Conservation (phyloP, 2,797 vertebrate species). For the Aotus griseimembra region DNA sequence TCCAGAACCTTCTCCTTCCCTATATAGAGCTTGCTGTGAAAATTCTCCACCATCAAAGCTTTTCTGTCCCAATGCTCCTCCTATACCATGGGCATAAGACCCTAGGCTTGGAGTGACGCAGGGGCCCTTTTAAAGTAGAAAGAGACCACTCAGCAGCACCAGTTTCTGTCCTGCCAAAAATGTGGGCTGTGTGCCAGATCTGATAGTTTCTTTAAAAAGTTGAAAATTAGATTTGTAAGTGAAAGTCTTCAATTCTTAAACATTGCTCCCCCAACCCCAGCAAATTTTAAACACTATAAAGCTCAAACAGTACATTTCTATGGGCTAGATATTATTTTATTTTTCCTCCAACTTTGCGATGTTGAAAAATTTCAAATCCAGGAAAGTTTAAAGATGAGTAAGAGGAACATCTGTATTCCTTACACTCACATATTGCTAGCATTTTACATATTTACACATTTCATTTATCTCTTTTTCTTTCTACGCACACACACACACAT, state of each 20-base stretch:
- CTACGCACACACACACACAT: background rate
- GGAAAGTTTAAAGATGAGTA: conserved; percentile 11
- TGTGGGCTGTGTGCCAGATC: background rate
- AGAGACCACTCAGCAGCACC: background rate
- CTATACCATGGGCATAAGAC: background rate
- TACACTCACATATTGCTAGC: background rate
- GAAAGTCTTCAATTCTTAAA: background rate
- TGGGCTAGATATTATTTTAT: background rate
- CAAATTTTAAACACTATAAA: background rate
- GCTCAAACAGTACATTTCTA: background rate
- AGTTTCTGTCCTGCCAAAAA: background rate
- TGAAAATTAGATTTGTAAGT: background rate
- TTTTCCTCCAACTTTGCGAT: background rate
- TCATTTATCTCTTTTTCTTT: background rate
- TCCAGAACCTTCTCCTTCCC: background rate
- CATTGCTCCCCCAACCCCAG: background rate
- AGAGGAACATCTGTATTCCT: background rate
- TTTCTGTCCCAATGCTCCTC: background rate
- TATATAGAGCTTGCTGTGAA: background rate
- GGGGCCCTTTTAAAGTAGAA: background rate
- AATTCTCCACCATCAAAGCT: background rate
- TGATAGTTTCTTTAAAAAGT: background rate
- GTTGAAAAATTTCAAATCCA: background rate
- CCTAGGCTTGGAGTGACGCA: too few species aligned
- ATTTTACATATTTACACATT: background rate